Percentiles rank a stretch among this genome's conserved stretches.
Conservation (phyloP, 2,797 vertebrate genomes). For the Catharus ustulatus region DNA sequence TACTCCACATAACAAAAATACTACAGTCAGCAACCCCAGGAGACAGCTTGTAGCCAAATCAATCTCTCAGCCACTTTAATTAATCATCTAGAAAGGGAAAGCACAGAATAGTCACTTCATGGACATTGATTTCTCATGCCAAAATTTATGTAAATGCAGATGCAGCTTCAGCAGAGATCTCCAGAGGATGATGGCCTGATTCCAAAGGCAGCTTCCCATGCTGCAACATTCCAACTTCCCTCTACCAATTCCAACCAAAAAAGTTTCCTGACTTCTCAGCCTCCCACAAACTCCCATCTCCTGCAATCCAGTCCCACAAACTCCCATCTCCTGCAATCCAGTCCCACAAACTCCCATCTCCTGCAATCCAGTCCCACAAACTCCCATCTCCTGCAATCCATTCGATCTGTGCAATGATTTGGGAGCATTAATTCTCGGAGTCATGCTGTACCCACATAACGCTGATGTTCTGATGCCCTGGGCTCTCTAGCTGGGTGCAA, state of each 20-base stretch:
- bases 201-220: constrained; percentile 39
- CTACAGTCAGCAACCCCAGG: background rate
- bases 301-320: background rate
- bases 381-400: background rate
- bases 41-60: background rate
- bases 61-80: constrained; percentile 2
- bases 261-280: background rate
- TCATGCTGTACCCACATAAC: background rate
- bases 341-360: background rate
- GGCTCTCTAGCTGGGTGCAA: background rate
- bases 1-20: background rate
- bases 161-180: constrained; percentile 36
- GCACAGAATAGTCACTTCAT: background rate
- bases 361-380: background rate
- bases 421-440: background rate
- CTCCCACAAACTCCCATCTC: background rate
- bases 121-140: constrained; percentile 4
- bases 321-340: background rate
- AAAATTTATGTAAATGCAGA: constrained; percentile 53
- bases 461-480: background rate
- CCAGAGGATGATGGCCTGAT: background rate
- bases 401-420: background rate
- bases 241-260: background rate
- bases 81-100: constrained; percentile 36
- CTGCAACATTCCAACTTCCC: background rate